Base-by-base conservation (phyloP, 2,113 vertebrate species). In the Nematolebias whitei region DNA sequence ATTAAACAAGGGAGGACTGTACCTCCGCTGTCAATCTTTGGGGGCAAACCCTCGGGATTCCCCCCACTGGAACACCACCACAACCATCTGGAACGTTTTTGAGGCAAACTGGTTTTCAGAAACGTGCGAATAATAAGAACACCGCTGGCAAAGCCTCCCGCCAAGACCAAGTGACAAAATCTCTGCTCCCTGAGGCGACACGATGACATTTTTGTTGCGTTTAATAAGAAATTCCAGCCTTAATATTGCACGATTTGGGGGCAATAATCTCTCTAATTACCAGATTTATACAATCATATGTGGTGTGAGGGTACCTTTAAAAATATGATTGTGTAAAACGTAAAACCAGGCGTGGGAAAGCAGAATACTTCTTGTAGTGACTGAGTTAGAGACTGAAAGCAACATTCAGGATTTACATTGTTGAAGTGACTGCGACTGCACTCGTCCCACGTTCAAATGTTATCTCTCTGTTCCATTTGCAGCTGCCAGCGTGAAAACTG, bases 81-180 rank as follows among this genome's bases (percentile, higher is more conserved):
- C 38, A 48, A 4, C 65, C 80, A 84, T 87, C 87, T 85, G 87
- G 78, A 87, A 85, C 76, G 67, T 79, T 39, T n/a, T 56, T 45
- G 48, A 74, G 61, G 55, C 39, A 35, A 35, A 35, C 32, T 35
- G 5, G 32, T 8, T 59, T 20, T 32, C 52, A 19, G 56, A 71
- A 80, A 57, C 65, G 63, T 35, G 16, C 53, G 48, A 63, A 19
- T 66, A 44, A 44, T 13, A 44, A 0, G 12, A 41, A 68, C 11
- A 4, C n/a, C 47, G 48, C 22, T 29, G 55, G 52, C 14, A 51
- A 47, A 61, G 13, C 16, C 57, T 53, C 65, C 20, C 41, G 48
- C 41, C 45, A 49, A 65, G 52, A 53, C 1, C 11, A 43, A 8
- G 35, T 29, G 1, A 24, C 16, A 60, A 60, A 49, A 19, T 18